These are phyloP conservation scores for Simalia tracyae DNA, from an alignment of 2,797 vertebrate genomes.

Conservation along the genomic window DNA sequence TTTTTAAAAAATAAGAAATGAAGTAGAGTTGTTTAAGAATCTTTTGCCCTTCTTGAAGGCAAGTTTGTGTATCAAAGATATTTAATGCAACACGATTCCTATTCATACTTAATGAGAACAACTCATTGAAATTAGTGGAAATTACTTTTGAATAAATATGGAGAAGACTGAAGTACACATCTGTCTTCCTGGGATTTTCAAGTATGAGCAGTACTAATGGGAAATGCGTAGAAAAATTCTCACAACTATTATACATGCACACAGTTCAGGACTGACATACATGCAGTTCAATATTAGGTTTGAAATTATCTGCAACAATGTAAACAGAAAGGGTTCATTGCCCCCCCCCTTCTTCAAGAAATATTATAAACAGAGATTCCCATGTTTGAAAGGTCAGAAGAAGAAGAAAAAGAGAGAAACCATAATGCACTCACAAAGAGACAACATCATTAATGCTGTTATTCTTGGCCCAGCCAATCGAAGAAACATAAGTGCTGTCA, in stretches of 20 bases:
- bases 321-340: slow-evolving; percentile 7
- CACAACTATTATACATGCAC: background rate
- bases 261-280: background rate
- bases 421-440: slow-evolving; percentile 73
- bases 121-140: background rate
- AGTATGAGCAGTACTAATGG: background rate
- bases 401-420: slow-evolving; percentile 48
- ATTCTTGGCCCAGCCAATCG: slow-evolving; percentile 72
- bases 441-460: slow-evolving; percentile 72
- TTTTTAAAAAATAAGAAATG: background rate
- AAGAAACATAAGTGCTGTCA: slow-evolving; percentile 77
- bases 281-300: background rate
- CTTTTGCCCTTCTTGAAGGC: background rate
- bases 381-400: slow-evolving; percentile 72
- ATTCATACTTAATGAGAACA: accelerated
- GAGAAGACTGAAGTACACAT: background rate
- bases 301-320: background rate
- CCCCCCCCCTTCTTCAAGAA: slow-evolving; percentile 55
- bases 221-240: slow-evolving; percentile 10
- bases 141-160: background rate
- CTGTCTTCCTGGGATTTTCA: background rate
- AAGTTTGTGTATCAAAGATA: background rate
- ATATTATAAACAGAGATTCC: slow-evolving; percentile 65
- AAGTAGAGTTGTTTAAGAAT: background rate
- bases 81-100: background rate